Base-by-base conservation (phyloP, 1,140 invertebrate species). In the Aphaenogaster floridana region DNA sequence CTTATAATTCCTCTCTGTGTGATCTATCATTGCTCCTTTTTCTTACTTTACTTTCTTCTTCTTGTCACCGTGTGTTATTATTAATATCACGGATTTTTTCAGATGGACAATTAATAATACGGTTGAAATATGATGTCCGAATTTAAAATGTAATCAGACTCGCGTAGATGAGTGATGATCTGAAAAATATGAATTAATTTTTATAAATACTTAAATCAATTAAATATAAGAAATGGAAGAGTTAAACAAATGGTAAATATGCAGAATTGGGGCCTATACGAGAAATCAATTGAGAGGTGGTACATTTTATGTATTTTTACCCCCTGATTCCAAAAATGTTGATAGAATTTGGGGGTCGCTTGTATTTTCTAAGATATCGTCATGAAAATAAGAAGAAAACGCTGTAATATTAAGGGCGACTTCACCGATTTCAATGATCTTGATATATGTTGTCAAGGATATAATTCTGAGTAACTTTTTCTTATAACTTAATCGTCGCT, bases 161-260 rank as follows among this genome's bases (percentile, higher is more conserved):
- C 4, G 36, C 11, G 39, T 15, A 66, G 52, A 86, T 39, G 45
- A 42, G 1, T 21, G 68, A 15, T 34, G 17, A 90, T 69, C 89
- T 90, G 89, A 88, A 90, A 87, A 88, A 86, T 63, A 89, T 77
- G 63, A 89, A 90, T 89, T 57, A 86, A 81, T 21, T 59, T 57
- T n/a, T 54, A 28, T 39, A 76, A 74, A 57, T 57, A 17, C 39
- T 57, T 57, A 74, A 57, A 57, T 74, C 28, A 57, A 74, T 17
- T 57, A 57, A 68, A 45, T 13, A 48, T 68, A 45, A 52, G n/a
- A n/a, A 5, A 17, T 39, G 2, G 21, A 74, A 61, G 17, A 77
- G 8, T n/a, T 72, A 71, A 71, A 48, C 21, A 71, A 69, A 68
- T 68, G 21, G 21, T 21, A 21, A 21, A 21, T 21, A 21, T 21